Base-by-base conservation (phyloP, 2,888 invertebrate species). In the Agonopterix subpropinquella region DNA sequence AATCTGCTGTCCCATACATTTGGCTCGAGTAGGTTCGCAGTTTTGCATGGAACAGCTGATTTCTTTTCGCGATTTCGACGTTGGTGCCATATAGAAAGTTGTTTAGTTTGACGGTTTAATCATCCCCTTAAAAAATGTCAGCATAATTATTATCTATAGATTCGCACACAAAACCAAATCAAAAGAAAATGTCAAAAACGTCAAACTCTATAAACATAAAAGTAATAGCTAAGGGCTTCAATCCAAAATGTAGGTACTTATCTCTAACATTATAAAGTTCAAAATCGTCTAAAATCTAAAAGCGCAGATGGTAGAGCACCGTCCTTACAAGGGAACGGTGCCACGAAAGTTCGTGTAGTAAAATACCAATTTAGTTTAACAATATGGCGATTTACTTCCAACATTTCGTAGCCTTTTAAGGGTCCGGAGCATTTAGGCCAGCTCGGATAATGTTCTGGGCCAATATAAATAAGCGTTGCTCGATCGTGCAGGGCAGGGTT, bases 331-430 rank as follows among this genome's bases (percentile, higher is more conserved):
- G 77, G 80, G 58, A 69, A 73, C 1, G 59, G 72, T 66, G 72
- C 74, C 74, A 77, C 77, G 76, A 77, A 73, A 76, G 64, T 73
- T 74, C 77, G 73, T 76, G 80, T 81, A 73, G 81, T 84, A 80
- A 80, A 81, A 85, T 79, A 83, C 73, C 84, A 80, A 84, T 85
- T 84, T 83, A 78, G 72, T 79, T 79, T 79, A 83, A 84, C 84
- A 85, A 82, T 84, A 84, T 79, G 64, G 77, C 79, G 75, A 73
- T 83, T 84, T 83, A 81, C 74, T 77, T 71, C 65, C 61, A 77
- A 73, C 73, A 73, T 75, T 81, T 75, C 65, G 68, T 65, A 67
- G 66, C 86, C 85, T 73, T 85, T 72, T 82, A 84, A 69, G 85
- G 85, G 51, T 59, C 28, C 49, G 57, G 57, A 69, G 70, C 78